Evolutionary conservation across 1,140 invertebrate species (phyloP).

Genomic region (Drosophila subobscura): DNA sequence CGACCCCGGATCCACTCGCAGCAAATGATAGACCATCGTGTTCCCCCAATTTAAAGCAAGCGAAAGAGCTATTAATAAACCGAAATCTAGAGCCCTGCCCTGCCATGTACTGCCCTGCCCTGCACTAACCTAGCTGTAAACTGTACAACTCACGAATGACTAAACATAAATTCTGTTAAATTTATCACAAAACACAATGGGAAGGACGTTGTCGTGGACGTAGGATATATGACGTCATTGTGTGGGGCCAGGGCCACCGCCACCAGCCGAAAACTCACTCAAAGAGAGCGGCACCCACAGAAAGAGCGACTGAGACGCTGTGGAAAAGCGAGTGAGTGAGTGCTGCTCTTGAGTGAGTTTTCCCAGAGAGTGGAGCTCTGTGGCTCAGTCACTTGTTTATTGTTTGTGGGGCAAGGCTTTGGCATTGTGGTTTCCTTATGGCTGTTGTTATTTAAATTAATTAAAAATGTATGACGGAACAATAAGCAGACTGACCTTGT

Average conservation of each 20-base stretch:
- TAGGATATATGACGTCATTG: conserved; percentile 69
- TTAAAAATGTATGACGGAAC: conserved; percentile 72
- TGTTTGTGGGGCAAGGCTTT: conserved; percentile 58
- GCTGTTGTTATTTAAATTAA: conserved; percentile 72
- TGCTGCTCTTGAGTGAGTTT: conserved; percentile 30
- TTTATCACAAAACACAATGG: conserved; percentile 61
- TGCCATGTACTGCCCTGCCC: background rate
- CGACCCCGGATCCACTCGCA: no score
- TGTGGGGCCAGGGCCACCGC: conserved; percentile 36
- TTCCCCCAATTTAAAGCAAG: conserved; percentile 24
- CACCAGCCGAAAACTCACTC: conserved; percentile 47
- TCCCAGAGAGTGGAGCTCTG: no score
- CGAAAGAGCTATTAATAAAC: conserved; percentile 56
- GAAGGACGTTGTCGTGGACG: conserved; percentile 16
- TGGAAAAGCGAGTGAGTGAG: no score
- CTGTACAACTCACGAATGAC: conserved; percentile 62
- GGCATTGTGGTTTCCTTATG: conserved; percentile 45
- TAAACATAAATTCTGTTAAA: conserved; percentile 72
- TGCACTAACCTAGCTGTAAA: background rate
- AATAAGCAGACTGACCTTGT: conserved; percentile 70
- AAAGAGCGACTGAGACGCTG: conserved; percentile 1
- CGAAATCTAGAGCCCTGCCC: conserved; percentile 10
- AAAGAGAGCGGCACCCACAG: conserved; percentile 15
- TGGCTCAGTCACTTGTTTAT: conserved; percentile 14
- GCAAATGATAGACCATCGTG: conserved; percentile 1